Percentiles rank a stretch among this genome's conserved stretches.
phyloP scores from a whole-genome alignment of 2,888 invertebrate species.

The Cosmopolites sordidus region DNA sequence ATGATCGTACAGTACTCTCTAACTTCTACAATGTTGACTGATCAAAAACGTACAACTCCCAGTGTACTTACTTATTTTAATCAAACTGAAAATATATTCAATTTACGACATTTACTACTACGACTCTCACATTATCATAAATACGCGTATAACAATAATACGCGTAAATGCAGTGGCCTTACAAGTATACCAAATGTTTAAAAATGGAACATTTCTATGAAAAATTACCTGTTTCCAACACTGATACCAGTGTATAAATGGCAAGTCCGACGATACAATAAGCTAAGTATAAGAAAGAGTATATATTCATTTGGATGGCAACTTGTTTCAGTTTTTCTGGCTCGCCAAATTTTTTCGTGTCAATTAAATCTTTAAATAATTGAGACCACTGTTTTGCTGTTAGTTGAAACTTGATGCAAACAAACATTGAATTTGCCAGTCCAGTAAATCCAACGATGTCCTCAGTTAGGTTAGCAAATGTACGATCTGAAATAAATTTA shows the following conservation, averaged over 20 bases:
- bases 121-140: too few species aligned
- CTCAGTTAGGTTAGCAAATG: conserved; percentile 13
- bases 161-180: too few species aligned
- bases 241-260: conserved; percentile 7
- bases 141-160: too few species aligned
- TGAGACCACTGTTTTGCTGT: conserved; percentile 10
- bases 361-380: conserved; percentile 8
- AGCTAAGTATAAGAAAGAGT: conserved; percentile 7
- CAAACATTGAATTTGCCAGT: conserved; percentile 10
- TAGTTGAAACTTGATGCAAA: conserved; percentile 12
- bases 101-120: too few species aligned
- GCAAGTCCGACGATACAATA: conserved; percentile 10
- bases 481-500: too few species aligned
- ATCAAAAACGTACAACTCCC: too few species aligned
- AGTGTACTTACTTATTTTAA: too few species aligned
- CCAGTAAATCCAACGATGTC: conserved; percentile 14
- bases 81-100: too few species aligned
- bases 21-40: too few species aligned
- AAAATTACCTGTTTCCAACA: conserved; percentile 14
- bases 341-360: conserved; percentile 11
- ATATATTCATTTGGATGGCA: conserved; percentile 3
- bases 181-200: too few species aligned
- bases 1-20: too few species aligned
- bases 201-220: neutral
- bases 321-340: conserved; percentile 3